Evolutionary conservation across 1,140 invertebrate species (phyloP), one percentile per base, ranked within the genome.

Genomic region (Amphibalanus amphitrite): DNA sequence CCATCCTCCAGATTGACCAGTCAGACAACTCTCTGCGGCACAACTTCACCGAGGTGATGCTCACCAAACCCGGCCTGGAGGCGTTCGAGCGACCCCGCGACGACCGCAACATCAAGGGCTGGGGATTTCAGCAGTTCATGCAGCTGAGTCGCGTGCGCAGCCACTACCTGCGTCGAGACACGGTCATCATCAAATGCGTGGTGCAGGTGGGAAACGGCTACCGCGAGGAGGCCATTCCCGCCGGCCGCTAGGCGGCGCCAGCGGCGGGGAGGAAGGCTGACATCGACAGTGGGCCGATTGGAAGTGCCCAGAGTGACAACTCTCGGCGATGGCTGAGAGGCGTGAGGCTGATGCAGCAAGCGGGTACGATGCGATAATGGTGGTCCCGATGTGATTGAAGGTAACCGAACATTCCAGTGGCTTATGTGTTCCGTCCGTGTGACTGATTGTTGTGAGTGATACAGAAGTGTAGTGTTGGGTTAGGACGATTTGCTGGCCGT

Each of bases 21-120:
- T 28, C 65, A 3, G n/a, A 67, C 28, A 67, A 28, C 28, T 28
- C 26, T 3, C 10, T 67, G 6, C 65, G 65, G 26, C 65, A 67
- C 65, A 25, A 67, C 28, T 67, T 67, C n/a, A 67, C 65, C 17
- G 65, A 67, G 65, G n/a, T 67, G 28, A 67, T 67, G 65, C n/a
- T 26, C 23, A 67, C 65, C 26, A 26, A 28, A 17, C 65, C 65
- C n/a, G 65, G 65, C n/a, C 28, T 67, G 65, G 65, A 67, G 26
- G 65, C 65, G 28, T 67, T 67, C 28, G 65, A 67, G 65, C 65
- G 65, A 17, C 65, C 65, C 0, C 65, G 65, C n/a, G 65, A 67
- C 8, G 65, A 67, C 26, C 65, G 65, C 65, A 67, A 67, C 28
- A 28, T 67, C 26, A 67, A 67, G n/a, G 65, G 65, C n/a, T 67